A percentile compares a stretch with the other conserved stretches of the same genome.
These are phyloP conservation scores for Panorpa germanica DNA, from an alignment of 2,888 invertebrate genomes.

Conservation along the genomic window DNA sequence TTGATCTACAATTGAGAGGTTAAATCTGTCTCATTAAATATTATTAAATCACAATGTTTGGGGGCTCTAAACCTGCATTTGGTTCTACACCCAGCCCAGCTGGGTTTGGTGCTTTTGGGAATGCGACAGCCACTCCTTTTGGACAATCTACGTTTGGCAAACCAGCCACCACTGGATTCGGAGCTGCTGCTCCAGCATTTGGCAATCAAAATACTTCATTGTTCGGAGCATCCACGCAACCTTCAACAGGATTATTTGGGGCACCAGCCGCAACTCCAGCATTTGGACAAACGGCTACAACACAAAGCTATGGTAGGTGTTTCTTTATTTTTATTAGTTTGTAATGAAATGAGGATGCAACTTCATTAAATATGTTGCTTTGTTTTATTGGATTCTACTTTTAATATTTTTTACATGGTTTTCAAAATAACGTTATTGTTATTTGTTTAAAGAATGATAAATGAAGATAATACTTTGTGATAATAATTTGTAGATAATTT, in stretches of 20 bases:
- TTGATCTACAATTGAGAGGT: no score
- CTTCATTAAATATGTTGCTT: no score
- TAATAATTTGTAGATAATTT: constrained; percentile 24
- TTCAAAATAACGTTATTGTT: no score
- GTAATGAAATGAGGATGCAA: no score
- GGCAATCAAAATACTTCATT: constrained; percentile 32
- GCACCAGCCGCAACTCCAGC: constrained; percentile 36
- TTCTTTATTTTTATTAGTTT: no score
- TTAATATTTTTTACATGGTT: no score
- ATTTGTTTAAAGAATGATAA: no score
- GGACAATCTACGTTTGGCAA: constrained; percentile 32
- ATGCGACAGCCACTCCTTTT: constrained; percentile 23
- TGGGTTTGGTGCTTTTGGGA: constrained; percentile 20
- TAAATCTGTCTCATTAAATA: no score
- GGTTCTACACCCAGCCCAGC: constrained; percentile 21
- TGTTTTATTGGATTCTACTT: no score
- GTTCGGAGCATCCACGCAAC: constrained; percentile 32
- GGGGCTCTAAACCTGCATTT: constrained; percentile 22
- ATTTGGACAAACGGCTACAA: constrained; percentile 40
- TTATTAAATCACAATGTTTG: constrained; percentile 16
- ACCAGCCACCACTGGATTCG: constrained; percentile 41
- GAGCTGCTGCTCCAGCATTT: constrained; percentile 46
- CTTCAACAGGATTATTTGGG: constrained; percentile 39
- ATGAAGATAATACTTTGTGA: no score
- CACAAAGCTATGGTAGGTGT: constrained; percentile 16